Evolutionary conservation across 2,888 invertebrate genomes (phyloP), one percentile per base, ranked within the genome.

Genomic region (Dinocampus coccinellae): DNA sequence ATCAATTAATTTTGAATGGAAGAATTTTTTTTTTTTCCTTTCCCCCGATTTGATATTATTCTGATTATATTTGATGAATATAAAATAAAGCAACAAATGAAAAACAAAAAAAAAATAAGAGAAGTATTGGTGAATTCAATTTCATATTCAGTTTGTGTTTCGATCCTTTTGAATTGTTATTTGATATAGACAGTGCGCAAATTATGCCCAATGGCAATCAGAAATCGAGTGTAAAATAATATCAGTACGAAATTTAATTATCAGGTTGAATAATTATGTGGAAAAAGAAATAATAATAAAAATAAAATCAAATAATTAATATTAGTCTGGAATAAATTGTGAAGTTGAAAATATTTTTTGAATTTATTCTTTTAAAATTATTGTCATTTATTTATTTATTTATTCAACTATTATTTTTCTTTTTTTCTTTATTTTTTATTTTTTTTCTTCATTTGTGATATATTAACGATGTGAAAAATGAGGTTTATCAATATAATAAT

Each of bases 141-240:
- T 58, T 58, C 3, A 58, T 33, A 20, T 29, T 64, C 22, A 4
- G 26, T 22, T 20, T 47, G 52, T 64, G 63, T 52, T 64, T 64
- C 63, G 63, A 64, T 64, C 52, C 63, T 52, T 64, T 64, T 33
- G 16, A 64, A 33, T 16, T 16, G 47, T 64, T 64, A 64, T 47
- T 62, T 13, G 39, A 39, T 42, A 62, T 26, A 39, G 20, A 62
- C 62, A 62, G 9, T 42, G 24, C 36, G 62, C 9, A 62, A 62
- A 62, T 62, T 26, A 42, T 34, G 62, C 62, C 39, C 42, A n/a
- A 39, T 24, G 39, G 42, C 39, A 26, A 42, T 57, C 57, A 24
- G 24, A 57, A n/a, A n/a, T 62, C 24, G 36, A 9, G 16, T 16
- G 16, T 47, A 47, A 16, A 3, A 47, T 16, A 39, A 39, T 33